phyloP scores from a whole-genome alignment of 2,888 invertebrate species.

The Heteromyza rotundicornis region DNA sequence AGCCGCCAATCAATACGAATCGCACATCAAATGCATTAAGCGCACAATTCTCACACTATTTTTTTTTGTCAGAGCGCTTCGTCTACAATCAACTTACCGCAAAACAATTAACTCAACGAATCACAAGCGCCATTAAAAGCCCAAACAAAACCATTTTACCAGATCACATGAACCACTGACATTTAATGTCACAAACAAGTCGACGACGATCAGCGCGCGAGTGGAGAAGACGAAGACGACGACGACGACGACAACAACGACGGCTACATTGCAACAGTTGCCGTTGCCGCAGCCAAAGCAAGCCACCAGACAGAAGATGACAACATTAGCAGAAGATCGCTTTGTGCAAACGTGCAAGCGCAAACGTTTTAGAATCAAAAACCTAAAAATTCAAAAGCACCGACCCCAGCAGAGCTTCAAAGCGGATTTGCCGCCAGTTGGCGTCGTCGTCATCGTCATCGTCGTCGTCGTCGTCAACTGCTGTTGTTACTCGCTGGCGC shows the following conservation, averaged over 20 bases:
- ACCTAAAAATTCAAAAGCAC: slow-evolving; percentile 24
- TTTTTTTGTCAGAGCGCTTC: neutral
- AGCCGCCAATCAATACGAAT: slow-evolving; percentile 55
- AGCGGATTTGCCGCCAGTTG: slow-evolving; percentile 49
- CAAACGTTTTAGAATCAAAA: neutral
- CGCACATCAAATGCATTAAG: slow-evolving; percentile 37
- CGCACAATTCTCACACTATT: neutral
- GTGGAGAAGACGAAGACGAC: neutral
- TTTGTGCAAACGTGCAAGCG: slow-evolving; percentile 32
- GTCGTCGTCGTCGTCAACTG: neutral
- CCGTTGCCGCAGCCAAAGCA: neutral
- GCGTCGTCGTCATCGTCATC: slow-evolving; percentile 6
- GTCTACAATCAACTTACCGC: slow-evolving; percentile 7
- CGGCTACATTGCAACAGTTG: neutral
- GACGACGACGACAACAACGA: slow-evolving; percentile 3
- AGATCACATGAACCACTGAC: slow-evolving; percentile 15
- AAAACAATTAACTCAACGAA: slow-evolving; percentile 26
- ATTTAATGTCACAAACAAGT: slow-evolving; percentile 22
- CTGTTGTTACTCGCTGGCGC: neutral
- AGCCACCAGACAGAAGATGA: too few relatives aligned
- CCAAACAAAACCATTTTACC: slow-evolving; percentile 7
- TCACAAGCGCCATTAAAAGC: slow-evolving; percentile 6
- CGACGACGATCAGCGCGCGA: neutral
- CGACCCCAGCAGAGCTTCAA: slow-evolving; percentile 48
- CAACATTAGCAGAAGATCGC: slow-evolving; percentile 20